Evolutionary conservation across 2,888 invertebrate species (phyloP).

Genomic region (Dascillus cervinus): DNA sequence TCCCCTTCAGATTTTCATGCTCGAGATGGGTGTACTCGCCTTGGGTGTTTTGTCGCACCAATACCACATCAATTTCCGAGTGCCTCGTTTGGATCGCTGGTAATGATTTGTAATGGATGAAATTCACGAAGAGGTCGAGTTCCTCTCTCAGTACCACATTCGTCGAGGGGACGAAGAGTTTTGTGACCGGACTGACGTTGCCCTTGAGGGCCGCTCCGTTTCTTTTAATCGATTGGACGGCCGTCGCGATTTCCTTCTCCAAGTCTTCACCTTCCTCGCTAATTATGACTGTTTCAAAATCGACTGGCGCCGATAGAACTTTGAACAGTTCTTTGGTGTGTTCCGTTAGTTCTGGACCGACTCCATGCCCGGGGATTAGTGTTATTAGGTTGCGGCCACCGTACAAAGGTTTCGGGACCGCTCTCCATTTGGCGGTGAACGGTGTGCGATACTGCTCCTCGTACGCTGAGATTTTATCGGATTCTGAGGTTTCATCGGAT

Average conservation of each 20-base stretch:
- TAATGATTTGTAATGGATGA: constrained; percentile 48
- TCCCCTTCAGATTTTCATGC: constrained; percentile 52
- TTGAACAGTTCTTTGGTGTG: constrained; percentile 29
- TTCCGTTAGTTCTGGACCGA: constrained; percentile 33
- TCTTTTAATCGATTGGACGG: constrained; percentile 30
- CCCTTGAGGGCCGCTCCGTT: constrained; percentile 37
- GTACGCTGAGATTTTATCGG: no score
- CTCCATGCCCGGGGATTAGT: constrained; percentile 26
- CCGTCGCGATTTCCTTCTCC: constrained; percentile 20
- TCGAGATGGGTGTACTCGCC: constrained; percentile 58
- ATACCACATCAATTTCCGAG: constrained; percentile 48
- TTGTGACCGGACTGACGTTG: constrained; percentile 46
- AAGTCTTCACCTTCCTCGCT: constrained; percentile 15
- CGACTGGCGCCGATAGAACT: constrained; percentile 30
- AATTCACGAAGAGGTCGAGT: constrained; percentile 51
- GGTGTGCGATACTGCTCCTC: no score
- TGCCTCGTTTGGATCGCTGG: constrained; percentile 41
- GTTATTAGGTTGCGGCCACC: constrained; percentile 23
- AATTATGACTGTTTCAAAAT: constrained; percentile 30
- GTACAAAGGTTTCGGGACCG: constrained; percentile 14
- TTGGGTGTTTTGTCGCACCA: constrained; percentile 59
- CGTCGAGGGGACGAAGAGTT: constrained; percentile 1
- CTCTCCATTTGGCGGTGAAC: no score
- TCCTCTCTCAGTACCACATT: constrained; percentile 49
- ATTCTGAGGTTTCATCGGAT: no score